Percentiles rank a stretch among this genome's conserved stretches.
Conservation (phyloP, 2,888 invertebrate species). For the Habrosyne pyritoides region DNA sequence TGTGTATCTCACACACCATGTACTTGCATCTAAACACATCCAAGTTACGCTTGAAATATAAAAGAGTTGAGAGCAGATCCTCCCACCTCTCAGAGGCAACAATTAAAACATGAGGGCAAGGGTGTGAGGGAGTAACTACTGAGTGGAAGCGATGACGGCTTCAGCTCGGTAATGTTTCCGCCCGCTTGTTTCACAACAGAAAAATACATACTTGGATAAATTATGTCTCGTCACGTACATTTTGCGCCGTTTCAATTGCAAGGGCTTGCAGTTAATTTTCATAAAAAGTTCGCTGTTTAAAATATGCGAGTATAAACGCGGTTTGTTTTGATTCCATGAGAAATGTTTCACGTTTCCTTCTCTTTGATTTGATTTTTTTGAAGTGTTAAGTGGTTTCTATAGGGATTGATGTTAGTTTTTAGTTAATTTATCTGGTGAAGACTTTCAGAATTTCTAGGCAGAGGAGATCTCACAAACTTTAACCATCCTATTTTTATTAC, state of each 20-base stretch:
- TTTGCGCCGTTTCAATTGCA: slow-evolving; percentile 19
- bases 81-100: slow-evolving; percentile 77
- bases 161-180: slow-evolving; percentile 37
- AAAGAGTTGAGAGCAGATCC: slow-evolving; percentile 73
- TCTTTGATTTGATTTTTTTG: not conserved
- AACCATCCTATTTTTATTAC: too few species aligned
- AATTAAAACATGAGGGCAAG: slow-evolving; percentile 76
- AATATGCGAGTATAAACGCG: not conserved
- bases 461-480: too few species aligned
- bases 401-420: too few species aligned
- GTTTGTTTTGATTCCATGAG: not conserved
- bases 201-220: slow-evolving; percentile 67
- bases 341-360: not conserved
- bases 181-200: slow-evolving; percentile 52
- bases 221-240: slow-evolving; percentile 62
- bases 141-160: slow-evolving; percentile 71
- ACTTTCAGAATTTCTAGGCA: too few species aligned
- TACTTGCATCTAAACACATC: slow-evolving; percentile 40
- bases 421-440: too few species aligned
- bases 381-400: too few species aligned
- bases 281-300: slow-evolving; percentile 6
- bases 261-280: slow-evolving; percentile 18
- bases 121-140: slow-evolving; percentile 69
- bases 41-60: slow-evolving; percentile 58
- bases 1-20: slow-evolving; percentile 3